phyloP scores from a whole-genome alignment of 1,140 invertebrate genomes.

The Episyrphus balteatus region DNA sequence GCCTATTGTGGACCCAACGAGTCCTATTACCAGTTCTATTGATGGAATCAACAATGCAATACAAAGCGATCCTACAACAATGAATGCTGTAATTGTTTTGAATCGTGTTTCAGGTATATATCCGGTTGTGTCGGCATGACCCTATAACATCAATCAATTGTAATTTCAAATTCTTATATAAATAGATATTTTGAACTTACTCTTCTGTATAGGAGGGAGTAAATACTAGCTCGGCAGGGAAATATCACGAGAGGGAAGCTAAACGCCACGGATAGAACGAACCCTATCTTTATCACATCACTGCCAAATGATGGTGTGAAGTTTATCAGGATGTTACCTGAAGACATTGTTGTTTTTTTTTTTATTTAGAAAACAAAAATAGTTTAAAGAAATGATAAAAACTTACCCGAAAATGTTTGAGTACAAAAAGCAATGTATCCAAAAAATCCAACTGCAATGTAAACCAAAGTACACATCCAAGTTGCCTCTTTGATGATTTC shows the following conservation, averaged over 20 bases:
- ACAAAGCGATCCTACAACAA: conserved; percentile 62
- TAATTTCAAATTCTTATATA: not conserved
- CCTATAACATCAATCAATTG: conserved; percentile 17
- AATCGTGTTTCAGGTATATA: conserved; percentile 70
- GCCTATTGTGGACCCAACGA: conserved; percentile 89
- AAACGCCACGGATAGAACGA: conserved; percentile 87
- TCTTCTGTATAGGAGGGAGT: conserved; percentile 80
- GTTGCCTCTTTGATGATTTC: conserved; percentile 75
- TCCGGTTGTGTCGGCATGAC: conserved; percentile 29
- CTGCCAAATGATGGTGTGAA: conserved; percentile 68
- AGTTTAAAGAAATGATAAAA: not conserved
- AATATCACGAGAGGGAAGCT: conserved; percentile 96
- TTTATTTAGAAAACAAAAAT: conserved; percentile 15
- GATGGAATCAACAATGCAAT: conserved; percentile 71
- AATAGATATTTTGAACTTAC: conserved; percentile 41
- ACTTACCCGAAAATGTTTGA: conserved; percentile 68
- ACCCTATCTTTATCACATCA: conserved; percentile 84
- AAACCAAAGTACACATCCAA: conserved; percentile 81
- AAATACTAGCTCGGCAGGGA: conserved; percentile 85
- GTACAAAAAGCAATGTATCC: conserved; percentile 88
- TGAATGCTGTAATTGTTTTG: conserved; percentile 63
- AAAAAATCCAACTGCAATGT: conserved; percentile 81
- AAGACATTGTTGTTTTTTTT: conserved; percentile 26
- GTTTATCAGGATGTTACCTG: conserved; percentile 84
- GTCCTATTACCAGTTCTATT: conserved; percentile 84